phyloP scores from a whole-genome alignment of 2,113 vertebrate species.

The Sitta europaea region DNA sequence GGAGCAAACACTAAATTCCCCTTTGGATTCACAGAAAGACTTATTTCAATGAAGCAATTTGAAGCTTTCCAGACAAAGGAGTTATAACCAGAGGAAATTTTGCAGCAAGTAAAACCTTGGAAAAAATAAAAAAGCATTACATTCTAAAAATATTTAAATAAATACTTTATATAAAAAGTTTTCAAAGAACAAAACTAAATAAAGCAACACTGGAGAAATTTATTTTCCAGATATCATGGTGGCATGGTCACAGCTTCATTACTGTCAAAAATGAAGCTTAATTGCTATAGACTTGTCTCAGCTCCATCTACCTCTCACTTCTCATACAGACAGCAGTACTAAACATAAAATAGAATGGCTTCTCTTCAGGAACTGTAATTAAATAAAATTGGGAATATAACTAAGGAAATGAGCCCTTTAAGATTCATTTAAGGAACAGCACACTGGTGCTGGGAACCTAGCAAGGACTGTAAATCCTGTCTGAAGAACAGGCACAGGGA shows the following conservation, averaged over 20 bases:
- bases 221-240: background rate
- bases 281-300: background rate
- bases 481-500: background rate
- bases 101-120: background rate
- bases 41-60: background rate
- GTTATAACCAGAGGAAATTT: background rate
- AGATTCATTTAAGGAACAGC: constrained; percentile 39
- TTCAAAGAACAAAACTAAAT: background rate
- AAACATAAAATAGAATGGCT: constrained; percentile 37
- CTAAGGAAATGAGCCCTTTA: constrained; percentile 44
- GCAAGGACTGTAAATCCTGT: background rate
- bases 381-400: constrained; percentile 51
- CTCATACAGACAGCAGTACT: background rate
- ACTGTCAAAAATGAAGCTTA: background rate
- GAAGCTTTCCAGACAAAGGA: background rate
- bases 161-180: background rate
- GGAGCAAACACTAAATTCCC: background rate
- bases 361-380: constrained; percentile 53
- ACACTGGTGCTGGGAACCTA: background rate
- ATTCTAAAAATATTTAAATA: background rate
- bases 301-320: background rate
- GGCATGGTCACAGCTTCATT: background rate
- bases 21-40: background rate
- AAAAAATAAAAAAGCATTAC: background rate
- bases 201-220: background rate